Evolutionary conservation across 1,140 invertebrate genomes (phyloP).

Genomic region (Chironomus striatipennis): DNA sequence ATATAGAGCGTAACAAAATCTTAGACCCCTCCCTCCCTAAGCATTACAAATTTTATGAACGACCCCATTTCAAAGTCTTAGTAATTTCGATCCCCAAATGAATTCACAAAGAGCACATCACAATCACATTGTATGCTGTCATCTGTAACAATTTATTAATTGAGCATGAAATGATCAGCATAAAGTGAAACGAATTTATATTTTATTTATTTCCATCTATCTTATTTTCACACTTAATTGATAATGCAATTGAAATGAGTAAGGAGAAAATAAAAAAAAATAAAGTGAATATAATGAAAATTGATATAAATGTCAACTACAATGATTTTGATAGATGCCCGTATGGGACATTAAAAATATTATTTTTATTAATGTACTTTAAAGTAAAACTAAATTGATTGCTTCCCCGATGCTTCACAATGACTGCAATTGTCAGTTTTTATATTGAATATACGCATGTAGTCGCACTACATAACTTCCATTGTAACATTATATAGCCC

Average conservation of each 20-base stretch:
- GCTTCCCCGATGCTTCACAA: background rate
- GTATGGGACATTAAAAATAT: background rate
- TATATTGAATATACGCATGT: background rate
- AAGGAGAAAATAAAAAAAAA: too few relatives aligned
- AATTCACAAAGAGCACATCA: background rate
- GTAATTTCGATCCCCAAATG: background rate
- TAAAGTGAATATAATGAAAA: background rate
- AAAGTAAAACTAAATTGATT: slow-evolving; percentile 10
- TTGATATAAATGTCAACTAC: background rate
- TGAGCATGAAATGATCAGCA: background rate
- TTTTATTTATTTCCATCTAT: too few relatives aligned
- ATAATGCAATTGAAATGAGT: background rate
- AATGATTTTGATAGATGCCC: slow-evolving; percentile 12
- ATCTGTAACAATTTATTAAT: background rate
- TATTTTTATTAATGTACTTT: too few relatives aligned
- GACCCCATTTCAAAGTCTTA: too few relatives aligned
- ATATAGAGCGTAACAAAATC: too few relatives aligned
- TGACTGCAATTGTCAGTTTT: background rate
- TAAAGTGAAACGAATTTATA: background rate
- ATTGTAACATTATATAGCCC: slow-evolving; percentile 7
- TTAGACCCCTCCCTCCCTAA: too few relatives aligned
- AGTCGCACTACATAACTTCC: background rate
- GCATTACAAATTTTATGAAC: too few relatives aligned
- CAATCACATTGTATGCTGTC: background rate
- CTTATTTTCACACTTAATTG: slow-evolving; percentile 4